Base-by-base conservation (phyloP, 2,113 vertebrate species). In the Leucosticte australis region DNA sequence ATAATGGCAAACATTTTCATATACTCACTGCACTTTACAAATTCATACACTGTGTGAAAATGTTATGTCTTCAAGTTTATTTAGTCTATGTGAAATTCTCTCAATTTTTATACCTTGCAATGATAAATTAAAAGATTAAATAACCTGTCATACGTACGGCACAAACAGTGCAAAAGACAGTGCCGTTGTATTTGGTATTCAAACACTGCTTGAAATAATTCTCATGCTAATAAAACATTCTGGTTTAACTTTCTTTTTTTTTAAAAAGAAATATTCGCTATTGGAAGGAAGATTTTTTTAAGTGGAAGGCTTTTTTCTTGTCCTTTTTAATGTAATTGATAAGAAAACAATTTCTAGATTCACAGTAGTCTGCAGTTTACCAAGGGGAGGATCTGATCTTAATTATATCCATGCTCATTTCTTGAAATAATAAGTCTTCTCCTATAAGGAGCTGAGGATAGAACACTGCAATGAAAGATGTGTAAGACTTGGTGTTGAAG, bases 401-500 rank as follows among this genome's bases (percentile, higher is more conserved):
- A 93, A 52, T 87, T 94, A 88, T 90, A 46, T 64, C 93, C 30
- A 74, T 80, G 67, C 64, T 82, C 21, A 90, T 87, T 53, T 73
- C 65, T 95, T 83, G 74, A 68, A 91, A 60, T 90, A 89, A 94
- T 93, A 92, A 65, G 9, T n/a, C 10, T 10, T 31, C 17, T n/a
- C 18, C 13, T 91, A 28, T 28, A 89, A 94, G 82, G 19, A 60
- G 12, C 21, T 63, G 41, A 84, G 65, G 33, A 49, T n/a, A 70
- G 18, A 83, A 8, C 14, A 19, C 23, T 89, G 39, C 50, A 77
- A 23, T 65, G 50, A 77, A 78, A 44, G 62, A 37, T 46, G 22
- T n/a, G 1, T 59, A 83, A 76, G 59, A 27, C 41, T 59, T 84
- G 27, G 11, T 60, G 46, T 59, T 77, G 57, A 78, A 92, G 42